These are phyloP conservation scores for Sebastes schlegelii DNA, from an alignment of 2,113 vertebrate species.

Conservation along the genomic window DNA sequence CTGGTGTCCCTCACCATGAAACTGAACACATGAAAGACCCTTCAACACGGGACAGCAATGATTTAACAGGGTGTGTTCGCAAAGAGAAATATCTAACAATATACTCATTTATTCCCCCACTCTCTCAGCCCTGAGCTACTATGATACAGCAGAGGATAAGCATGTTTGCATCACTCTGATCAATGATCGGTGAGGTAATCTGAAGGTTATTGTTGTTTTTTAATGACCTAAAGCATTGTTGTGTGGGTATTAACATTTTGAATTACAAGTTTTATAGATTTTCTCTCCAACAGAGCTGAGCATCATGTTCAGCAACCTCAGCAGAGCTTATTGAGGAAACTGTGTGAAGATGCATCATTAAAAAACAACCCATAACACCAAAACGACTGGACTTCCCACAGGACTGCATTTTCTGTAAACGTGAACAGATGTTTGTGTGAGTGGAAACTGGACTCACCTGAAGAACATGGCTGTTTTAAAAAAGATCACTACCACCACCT, in stretches of 20 bases:
- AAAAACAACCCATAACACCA: background rate
- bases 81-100: constrained; percentile 57
- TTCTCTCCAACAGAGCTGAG: background rate
- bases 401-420: constrained; percentile 20
- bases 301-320: background rate
- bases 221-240: constrained; percentile 8
- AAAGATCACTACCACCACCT: constrained; percentile 60
- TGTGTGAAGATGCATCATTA: background rate
- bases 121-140: constrained; percentile 18
- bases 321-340: constrained; percentile 1
- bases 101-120: constrained; percentile 67
- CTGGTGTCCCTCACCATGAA: constrained; percentile 26
- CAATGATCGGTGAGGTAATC: constrained; percentile 17
- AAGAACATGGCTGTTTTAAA: background rate
- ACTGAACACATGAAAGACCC: constrained; percentile 55
- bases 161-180: constrained; percentile 10
- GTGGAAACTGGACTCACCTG: constrained; percentile 1
- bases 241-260: constrained; percentile 1
- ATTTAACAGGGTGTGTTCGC: constrained; percentile 58
- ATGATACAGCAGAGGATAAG: constrained; percentile 6
- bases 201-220: constrained; percentile 27
- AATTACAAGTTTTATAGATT: constrained; percentile 26
- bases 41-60: constrained; percentile 49
- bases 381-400: constrained; percentile 21
- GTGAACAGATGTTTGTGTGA: constrained; percentile 25